Conservation (phyloP, 2,888 invertebrate species). For the Parascotia fuliginaria region DNA sequence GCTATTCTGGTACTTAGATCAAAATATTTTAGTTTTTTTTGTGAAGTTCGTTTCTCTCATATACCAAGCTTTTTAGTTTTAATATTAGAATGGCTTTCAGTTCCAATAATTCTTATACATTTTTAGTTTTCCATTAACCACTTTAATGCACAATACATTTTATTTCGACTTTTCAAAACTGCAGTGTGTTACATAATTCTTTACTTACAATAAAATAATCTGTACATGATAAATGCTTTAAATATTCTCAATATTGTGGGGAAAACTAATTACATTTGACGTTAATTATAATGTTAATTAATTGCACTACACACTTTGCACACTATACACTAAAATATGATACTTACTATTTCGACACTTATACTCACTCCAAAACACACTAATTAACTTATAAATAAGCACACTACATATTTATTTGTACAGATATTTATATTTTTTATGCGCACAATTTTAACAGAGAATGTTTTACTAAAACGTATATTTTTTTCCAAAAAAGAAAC, state of each 20-base stretch:
- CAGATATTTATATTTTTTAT: constrained; percentile 52
- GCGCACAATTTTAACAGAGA: constrained; percentile 77
- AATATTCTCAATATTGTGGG: constrained; percentile 27
- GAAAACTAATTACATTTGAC: constrained; percentile 41
- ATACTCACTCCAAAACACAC: constrained; percentile 31
- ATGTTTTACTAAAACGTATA: constrained; percentile 78
- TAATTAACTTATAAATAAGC: constrained; percentile 43
- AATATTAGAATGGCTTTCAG: constrained; percentile 69
- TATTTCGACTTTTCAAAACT: constrained; percentile 26
- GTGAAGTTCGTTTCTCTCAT: constrained; percentile 43
- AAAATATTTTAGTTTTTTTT: neutral
- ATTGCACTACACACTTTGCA: constrained; percentile 29
- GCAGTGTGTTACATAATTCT: constrained; percentile 26
- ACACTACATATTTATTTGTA: constrained; percentile 44
- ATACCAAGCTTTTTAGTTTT: constrained; percentile 63
- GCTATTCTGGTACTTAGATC: too few relatives aligned
- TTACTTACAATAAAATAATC: constrained; percentile 29
- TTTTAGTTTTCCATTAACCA: constrained; percentile 63
- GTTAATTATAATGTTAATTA: constrained; percentile 28
- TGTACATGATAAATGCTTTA: constrained; percentile 29
- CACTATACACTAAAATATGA: constrained; percentile 29
- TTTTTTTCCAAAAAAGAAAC: constrained; percentile 88
- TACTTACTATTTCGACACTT: constrained; percentile 29
- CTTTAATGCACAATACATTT: constrained; percentile 37
- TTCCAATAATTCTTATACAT: constrained; percentile 50